Base-by-base conservation (phyloP, 2,113 vertebrate genomes). In the Calidris pygmaea region DNA sequence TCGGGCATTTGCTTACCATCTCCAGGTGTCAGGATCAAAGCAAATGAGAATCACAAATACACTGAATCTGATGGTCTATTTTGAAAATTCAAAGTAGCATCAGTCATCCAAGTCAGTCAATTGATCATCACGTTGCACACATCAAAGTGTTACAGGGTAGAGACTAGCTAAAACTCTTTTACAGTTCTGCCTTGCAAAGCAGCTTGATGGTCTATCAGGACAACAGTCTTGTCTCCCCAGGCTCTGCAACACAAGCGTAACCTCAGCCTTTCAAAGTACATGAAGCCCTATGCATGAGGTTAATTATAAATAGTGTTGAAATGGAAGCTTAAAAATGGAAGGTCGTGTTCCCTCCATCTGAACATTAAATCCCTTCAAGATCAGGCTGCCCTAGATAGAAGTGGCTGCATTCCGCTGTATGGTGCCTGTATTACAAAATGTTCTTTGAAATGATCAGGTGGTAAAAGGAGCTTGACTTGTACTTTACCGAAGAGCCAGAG, bases 321-420 rank as follows among this genome's bases (percentile, higher is more conserved):
- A 96, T 92, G 85, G 72, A 93, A 90, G 75, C 82, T 94, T 96
- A 88, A 95, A 94, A 97, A 90, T 29, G 82, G 93, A 97, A 97
- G 92, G 82, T 96, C 18, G 0, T 94, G 87, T 92, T 95, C 92
- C n/a, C 21, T 94, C 72, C 79, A 81, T 74, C 82, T 95, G 93
- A 92, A 96, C 92, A 90, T 85, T 93, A 96, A 96, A 96, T 95
- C 82, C 85, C 65, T 94, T 93, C 85, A 93, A 94, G 91, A 95
- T 95, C 89, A 87, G 70, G 48, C 62, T 94, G 96, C 79, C 96
- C 96, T 88, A 96, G 92, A 94, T 92, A 94, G 65, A 74, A 93
- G 79, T 56, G 56, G 41, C 88, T 95, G 59, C 43, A 35, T 89
- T 93, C 86, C 86, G 72, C 75, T 90, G 34, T 32, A 39, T 59